Base-by-base conservation (phyloP, 2,888 invertebrate species). In the Yponomeuta sedellus region DNA sequence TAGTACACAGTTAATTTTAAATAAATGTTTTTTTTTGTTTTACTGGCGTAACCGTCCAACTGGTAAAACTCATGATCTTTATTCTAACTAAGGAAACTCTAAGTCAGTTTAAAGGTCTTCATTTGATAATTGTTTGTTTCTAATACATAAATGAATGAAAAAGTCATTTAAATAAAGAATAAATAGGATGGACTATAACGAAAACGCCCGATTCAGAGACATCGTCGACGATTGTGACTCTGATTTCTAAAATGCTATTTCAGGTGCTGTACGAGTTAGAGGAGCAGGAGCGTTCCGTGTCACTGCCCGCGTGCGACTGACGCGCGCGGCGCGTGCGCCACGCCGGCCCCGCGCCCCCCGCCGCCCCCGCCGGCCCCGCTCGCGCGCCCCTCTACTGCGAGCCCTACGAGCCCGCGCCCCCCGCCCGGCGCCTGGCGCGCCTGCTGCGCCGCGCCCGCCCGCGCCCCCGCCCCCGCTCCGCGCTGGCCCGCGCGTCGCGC, bases 181-280 rank as follows among this genome's bases (percentile, higher is more conserved):
- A n/a, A n/a, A n/a, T n/a, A n/a, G n/a, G n/a, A n/a, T n/a, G n/a
- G n/a, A n/a, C n/a, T n/a, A n/a, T n/a, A n/a, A n/a, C n/a, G n/a
- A n/a, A n/a, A n/a, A n/a, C n/a, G n/a, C n/a, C n/a, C n/a, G n/a
- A n/a, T n/a, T n/a, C n/a, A n/a, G n/a, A n/a, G n/a, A n/a, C n/a
- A n/a, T n/a, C n/a, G n/a, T n/a, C n/a, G n/a, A n/a, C n/a, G n/a
- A n/a, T 52, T 1, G 25, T 25, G 25, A 25, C 25, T 25, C 2
- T 5, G 1, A 25, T 25, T 56, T 34, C 34, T 8, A 34, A 34
- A 34, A 34, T 34, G 34, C 34, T 34, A 34, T 1, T 12, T 56
- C 56, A 56, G 56, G 5, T 20, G 85, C 85, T 94, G 65, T 83
- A 93, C 76, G 94, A 93, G 70, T 83, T 94, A 69, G 85, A 91